A percentile compares a stretch with the other conserved stretches of the same genome.
phyloP scores from a whole-genome alignment of 2,888 invertebrate genomes.

The Dynastes tityus region DNA sequence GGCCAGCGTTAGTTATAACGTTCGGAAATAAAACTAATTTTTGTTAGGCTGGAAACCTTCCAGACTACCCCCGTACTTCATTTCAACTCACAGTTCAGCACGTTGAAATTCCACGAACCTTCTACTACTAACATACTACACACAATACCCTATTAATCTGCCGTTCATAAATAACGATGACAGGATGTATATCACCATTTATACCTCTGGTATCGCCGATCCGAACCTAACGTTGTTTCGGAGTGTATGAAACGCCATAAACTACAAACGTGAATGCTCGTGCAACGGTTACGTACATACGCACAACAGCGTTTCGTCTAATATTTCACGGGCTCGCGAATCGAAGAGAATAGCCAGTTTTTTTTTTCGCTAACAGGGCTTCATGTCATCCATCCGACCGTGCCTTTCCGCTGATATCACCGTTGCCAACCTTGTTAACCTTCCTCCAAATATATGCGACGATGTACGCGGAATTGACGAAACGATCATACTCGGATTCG shows the following conservation, averaged over 20 bases:
- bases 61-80: neutral
- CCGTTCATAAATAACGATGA: slow-evolving; percentile 8
- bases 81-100: neutral
- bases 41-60: too few species aligned
- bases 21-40: too few species aligned
- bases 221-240: neutral
- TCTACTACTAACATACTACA: too few species aligned
- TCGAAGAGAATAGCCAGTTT: neutral
- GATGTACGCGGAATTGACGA: too few species aligned
- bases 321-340: neutral
- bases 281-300: too few species aligned
- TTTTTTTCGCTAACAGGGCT: neutral
- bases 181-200: slow-evolving; percentile 14
- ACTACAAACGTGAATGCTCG: neutral
- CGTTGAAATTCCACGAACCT: neutral
- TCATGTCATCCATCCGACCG: too few species aligned
- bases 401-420: too few species aligned
- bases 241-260: neutral
- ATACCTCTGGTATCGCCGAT: neutral
- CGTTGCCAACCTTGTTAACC: too few species aligned
- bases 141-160: slow-evolving; percentile 6
- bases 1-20: too few species aligned
- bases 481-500: too few species aligned
- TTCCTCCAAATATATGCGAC: too few species aligned
- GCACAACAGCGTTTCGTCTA: neutral